Base-by-base conservation (phyloP, 2,888 invertebrate genomes). In the Monopis laevigella region DNA sequence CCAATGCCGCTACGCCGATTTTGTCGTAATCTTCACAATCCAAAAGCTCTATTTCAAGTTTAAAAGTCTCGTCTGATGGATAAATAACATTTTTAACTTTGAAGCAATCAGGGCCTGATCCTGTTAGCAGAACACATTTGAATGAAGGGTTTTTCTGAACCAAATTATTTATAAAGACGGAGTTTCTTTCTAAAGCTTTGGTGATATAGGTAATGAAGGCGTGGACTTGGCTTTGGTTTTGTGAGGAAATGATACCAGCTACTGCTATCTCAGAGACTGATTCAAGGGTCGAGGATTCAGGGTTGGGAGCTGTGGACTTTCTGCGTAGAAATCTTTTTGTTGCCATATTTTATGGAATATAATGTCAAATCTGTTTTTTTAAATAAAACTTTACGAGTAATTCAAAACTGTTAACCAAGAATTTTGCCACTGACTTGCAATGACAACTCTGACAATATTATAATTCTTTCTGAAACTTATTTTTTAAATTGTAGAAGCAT, bases 21-120 rank as follows among this genome's bases (percentile, higher is more conserved):
- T 78, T 77, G 45, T 78, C 75, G 42, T 67, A 52, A 43, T 78
- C 78, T 46, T 75, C 77, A 1, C 70, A 71, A 6, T 77, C 70
- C 45, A 57, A 65, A 4, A 67, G 52, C 47, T 77, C 75, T 1
- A 77, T 64, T 57, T 77, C 70, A 1, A 78, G 53, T 44, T 64
- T 67, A n/a, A 73, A 11, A 49, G 39, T 50, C 11, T 62, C 58
- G 10, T 55, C 54, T n/a, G 59, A 51, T 1, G 78, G 78, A 46
- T 77, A 78, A 42, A 78, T 72, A 7, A 67, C 62, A 53, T 77
- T 64, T 53, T 71, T 68, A 2, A 74, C 55, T 46, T 70, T 68
- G 45, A 74, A 77, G 39, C 78, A 63, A 44, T 77, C 75, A 3
- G 78, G 74, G 1, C 78, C 78, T 1, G 73, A 64, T 14, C 78